phyloP scores from a whole-genome alignment of 2,113 vertebrate genomes.

The Centropristis striata region DNA sequence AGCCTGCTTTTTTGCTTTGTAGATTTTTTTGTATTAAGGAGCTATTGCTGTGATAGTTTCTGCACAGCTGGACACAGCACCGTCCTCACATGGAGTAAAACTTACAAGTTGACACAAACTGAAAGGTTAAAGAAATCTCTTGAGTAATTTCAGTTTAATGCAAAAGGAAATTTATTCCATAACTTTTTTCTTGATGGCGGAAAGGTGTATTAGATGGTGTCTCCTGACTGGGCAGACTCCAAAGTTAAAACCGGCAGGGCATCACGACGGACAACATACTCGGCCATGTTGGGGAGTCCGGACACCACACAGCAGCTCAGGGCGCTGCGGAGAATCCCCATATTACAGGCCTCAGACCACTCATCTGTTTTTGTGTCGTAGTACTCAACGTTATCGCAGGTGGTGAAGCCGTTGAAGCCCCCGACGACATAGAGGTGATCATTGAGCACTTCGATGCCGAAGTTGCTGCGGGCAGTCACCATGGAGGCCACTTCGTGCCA shows the following conservation, averaged over 20 bases:
- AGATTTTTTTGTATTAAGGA: background rate
- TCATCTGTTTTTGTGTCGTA: conserved; percentile 66
- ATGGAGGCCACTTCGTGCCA: conserved; percentile 89
- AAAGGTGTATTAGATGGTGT: background rate
- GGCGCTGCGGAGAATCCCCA: conserved; percentile 86
- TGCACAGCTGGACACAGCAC: background rate
- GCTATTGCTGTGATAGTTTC: background rate
- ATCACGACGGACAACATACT: background rate
- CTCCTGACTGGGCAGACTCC: background rate
- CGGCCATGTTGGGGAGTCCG: conserved; percentile 78
- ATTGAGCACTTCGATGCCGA: conserved; percentile 88
- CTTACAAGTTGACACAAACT: background rate
- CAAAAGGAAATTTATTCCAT: conserved; percentile 16
- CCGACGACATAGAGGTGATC: conserved; percentile 67
- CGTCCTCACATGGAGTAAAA: background rate
- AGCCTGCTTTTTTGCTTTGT: too few species aligned
- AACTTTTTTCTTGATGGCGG: background rate
- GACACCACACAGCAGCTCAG: conserved; percentile 91
- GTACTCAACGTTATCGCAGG: conserved; percentile 46
- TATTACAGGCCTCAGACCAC: conserved; percentile 83
- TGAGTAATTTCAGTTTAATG: background rate
- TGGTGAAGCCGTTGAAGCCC: conserved; percentile 64
- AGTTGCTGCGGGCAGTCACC: conserved; percentile 88
- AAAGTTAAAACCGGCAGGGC: fast-evolving
- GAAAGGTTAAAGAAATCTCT: background rate